Conservation (phyloP, 2,113 vertebrate species). For the Tricholaema leucomelas region DNA sequence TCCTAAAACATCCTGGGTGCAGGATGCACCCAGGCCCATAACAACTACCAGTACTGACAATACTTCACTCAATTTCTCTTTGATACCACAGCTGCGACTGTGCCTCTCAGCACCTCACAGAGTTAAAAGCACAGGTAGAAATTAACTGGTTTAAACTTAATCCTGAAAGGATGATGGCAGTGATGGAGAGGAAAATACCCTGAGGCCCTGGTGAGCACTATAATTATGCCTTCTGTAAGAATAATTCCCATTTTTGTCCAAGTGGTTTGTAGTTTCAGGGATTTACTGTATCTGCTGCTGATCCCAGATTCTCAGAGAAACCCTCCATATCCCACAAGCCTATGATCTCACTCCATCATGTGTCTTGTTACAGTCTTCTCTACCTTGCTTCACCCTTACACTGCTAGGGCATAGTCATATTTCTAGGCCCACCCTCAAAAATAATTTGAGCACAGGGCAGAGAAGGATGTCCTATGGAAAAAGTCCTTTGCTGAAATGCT, state of each 20-base stretch:
- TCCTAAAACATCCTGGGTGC: neutral
- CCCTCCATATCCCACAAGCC: neutral
- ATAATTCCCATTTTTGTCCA: constrained; percentile 12
- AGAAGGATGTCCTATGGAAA: neutral
- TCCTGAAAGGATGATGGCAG: constrained; percentile 28
- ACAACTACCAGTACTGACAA: neutral
- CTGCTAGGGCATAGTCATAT: neutral
- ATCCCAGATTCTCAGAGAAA: constrained; percentile 16
- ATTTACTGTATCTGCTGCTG: constrained; percentile 48
- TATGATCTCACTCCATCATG: neutral
- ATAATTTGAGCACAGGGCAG: neutral
- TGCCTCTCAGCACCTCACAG: neutral
- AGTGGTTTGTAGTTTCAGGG: constrained; percentile 3
- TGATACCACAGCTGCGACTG: neutral
- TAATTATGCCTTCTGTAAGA: neutral
- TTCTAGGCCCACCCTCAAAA: neutral
- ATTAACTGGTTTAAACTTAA: constrained; percentile 28
- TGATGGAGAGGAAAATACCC: constrained; percentile 20
- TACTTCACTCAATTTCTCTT: neutral
- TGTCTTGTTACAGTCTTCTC: neutral
- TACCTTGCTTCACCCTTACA: neutral
- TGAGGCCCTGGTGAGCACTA: neutral
- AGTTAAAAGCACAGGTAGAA: neutral
- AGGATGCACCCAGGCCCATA: neutral
- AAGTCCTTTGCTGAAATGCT: neutral